Evolutionary conservation across 2,113 vertebrate species (phyloP), one percentile per base, ranked within the genome.

Genomic region (Prinia subflava): DNA sequence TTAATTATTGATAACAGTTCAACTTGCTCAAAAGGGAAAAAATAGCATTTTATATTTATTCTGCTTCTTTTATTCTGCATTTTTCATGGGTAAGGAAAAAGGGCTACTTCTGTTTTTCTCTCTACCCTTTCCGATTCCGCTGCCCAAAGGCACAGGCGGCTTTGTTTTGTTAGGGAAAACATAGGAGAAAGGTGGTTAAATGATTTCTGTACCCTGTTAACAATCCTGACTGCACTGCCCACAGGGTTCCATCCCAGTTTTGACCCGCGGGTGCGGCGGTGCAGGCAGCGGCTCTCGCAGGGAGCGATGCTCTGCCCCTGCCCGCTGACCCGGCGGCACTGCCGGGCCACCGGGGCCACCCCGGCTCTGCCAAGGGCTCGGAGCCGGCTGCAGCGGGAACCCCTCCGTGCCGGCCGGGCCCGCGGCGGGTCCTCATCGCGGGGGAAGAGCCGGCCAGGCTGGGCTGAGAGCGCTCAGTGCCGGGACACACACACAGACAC

Each of bases 191-290:
- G 24, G 35, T 2, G 20, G 21, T 31, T 37, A 30, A 15, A 39
- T 9, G 21, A 46, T 60, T 67, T 60, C 63, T 39, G 56, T 18
- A 33, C 22, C 18, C 57, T 25, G 2, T 27, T 7, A 59, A 25
- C 35, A 31, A 33, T 5, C 8, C 65, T 2, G 33, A 35, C 15
- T 15, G 24, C 42, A 9, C 3, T 3, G 6, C 33, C 35, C 47
- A 4, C 7, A n/a, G 7, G 60, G 52, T 39, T 39, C 41, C 76
- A 52, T 33, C 53, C 42, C 74, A 57, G 7, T 30, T 21, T 2
- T 21, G 41, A 23, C 57, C 49, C 10, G 0, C 0, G 23, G 37
- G 33, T 0, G 52, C 9, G 76, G 24, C 15, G 64, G 39, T 2
- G 69, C 62, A 7, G 39, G 69, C 65, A n/a, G 78, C 52, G 28